A percentile compares a stretch with the other conserved stretches of the same genome.
Evolutionary conservation across 2,113 vertebrate genomes (phyloP).

Genomic region (Strigops habroptila): DNA sequence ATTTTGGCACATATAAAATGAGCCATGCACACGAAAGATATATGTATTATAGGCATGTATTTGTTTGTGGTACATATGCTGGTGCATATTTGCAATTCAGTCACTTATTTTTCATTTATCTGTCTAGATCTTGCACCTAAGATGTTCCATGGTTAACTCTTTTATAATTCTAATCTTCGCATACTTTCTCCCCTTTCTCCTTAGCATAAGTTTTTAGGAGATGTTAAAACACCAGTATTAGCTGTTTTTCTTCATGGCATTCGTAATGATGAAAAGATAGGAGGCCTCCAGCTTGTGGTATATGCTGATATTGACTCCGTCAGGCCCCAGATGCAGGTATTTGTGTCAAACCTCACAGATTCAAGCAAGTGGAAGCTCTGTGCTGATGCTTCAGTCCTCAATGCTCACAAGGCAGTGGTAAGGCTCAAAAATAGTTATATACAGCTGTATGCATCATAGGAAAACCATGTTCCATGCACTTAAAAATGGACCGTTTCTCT

Average conservation of each 20-base stretch:
- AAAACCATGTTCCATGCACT: neutral
- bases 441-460: neutral
- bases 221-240: constrained; percentile 59
- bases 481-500: neutral
- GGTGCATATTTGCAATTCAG: neutral
- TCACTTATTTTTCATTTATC: neutral
- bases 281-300: constrained; percentile 72
- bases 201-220: constrained; percentile 72
- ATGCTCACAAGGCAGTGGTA: constrained; percentile 78
- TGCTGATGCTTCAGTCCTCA: constrained; percentile 74
- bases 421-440: neutral
- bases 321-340: constrained; percentile 71
- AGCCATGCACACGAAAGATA: neutral
- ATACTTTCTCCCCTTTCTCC: neutral
- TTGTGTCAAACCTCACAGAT: constrained; percentile 70
- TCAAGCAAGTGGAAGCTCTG: constrained; percentile 78
- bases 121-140: neutral
- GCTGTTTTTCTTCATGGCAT: constrained; percentile 70
- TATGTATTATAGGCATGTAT: neutral
- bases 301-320: constrained; percentile 59
- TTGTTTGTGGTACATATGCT: neutral
- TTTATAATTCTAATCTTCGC: neutral
- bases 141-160: neutral
- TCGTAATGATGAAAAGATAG: constrained; percentile 49
- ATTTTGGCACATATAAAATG: neutral